Evolutionary conservation across 2,888 invertebrate species (phyloP).

Genomic region (Linnaemya tessellans): DNA sequence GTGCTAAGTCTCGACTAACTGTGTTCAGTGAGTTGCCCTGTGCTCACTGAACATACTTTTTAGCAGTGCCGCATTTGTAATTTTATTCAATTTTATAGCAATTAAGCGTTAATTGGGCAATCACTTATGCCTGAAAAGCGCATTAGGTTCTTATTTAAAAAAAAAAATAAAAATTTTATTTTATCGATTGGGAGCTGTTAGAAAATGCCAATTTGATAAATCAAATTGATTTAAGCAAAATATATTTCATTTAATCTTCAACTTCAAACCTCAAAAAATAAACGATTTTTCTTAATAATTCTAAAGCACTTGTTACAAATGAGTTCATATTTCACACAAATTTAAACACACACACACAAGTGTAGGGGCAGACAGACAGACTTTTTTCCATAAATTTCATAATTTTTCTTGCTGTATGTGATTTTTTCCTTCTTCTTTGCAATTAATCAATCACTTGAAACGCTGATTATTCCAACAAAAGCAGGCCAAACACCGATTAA

Average conservation of each 20-base stretch:
- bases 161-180: too few relatives aligned
- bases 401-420: neutral
- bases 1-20: too few relatives aligned
- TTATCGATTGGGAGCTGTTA: neutral
- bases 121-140: too few relatives aligned
- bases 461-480: neutral
- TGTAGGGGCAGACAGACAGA: neutral
- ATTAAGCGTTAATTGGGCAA: too few relatives aligned
- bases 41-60: too few relatives aligned
- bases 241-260: neutral
- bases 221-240: neutral
- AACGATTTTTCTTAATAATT: neutral
- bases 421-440: constrained; percentile 17
- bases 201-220: neutral
- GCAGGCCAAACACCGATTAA: constrained; percentile 44
- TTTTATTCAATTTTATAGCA: too few relatives aligned
- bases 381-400: constrained; percentile 2
- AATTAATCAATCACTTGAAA: constrained; percentile 34
- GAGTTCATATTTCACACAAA: neutral
- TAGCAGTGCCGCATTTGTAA: too few relatives aligned
- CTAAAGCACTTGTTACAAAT: neutral
- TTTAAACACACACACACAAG: neutral
- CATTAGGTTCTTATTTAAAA: too few relatives aligned
- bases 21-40: too few relatives aligned
- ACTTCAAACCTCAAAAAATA: neutral